Base-by-base conservation (phyloP, 2,797 vertebrate species). In the Knipowitschia caucasica region DNA sequence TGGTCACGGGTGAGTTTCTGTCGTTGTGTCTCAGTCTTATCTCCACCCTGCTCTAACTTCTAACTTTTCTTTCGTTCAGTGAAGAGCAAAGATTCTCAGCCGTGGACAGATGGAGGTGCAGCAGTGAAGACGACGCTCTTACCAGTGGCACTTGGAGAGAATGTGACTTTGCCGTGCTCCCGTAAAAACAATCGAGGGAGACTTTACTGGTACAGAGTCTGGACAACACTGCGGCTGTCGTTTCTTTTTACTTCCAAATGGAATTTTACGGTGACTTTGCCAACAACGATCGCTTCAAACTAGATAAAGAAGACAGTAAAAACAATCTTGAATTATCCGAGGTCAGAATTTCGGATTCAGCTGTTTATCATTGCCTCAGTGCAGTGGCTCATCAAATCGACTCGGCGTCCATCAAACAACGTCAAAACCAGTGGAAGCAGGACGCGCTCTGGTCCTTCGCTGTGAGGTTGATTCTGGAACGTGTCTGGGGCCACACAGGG, bases 391-490 rank as follows among this genome's bases (percentile, higher is more conserved):
- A 45, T 45, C n/a, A 27, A 4, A 17, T 45, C 3, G 2, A 27
- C 42, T 45, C 8, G 2, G 24, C 24, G 4, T 26, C 4, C 2
- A 45, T 7, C 42, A 27, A 8, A 17, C 3, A 2, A 4, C 1
- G 3, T 27, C 23, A n/a, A 24, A 44, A 7, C 14, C 23, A 25
- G 14, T 67, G 17, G 31, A 69, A 21, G 33, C 35, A n/a, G 75
- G 73, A 74, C 64, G 27, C 18, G 74, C 71, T 7, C 51, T 70
- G 50, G 64, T 36, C 68, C 64, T 82, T 42, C 62, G 26, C 35
- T 86, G 83, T 38, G 73, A 55, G 11, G 56, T 87, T 4, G 15
- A 69, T 2, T 65, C 30, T 40, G 51, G 60, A 42, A 71, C n/a
- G 54, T 83, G 75, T 65, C 53, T 38, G 36, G 66, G 33, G 80